A percentile compares a stretch with the other conserved stretches of the same genome.
Evolutionary conservation across 2,113 vertebrate species (phyloP).

Genomic region (Cephalophus harveyi): DNA sequence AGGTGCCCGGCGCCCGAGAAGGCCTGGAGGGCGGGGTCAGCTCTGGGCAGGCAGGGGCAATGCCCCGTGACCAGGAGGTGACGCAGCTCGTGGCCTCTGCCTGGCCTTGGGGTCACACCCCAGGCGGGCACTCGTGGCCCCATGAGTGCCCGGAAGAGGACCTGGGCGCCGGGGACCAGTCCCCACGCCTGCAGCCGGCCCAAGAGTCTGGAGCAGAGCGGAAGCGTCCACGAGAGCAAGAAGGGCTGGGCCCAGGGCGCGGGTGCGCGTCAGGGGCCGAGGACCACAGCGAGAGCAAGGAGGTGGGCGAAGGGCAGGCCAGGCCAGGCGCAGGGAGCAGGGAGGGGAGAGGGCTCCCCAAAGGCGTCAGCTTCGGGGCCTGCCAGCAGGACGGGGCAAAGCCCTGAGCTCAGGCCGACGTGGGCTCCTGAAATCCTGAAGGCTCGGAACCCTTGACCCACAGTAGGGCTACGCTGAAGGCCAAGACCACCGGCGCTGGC

Average conservation of each 20-base stretch:
- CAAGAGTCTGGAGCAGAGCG: accelerated
- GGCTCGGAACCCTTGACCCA: neutral
- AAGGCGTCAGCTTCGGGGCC: too few relatives aligned
- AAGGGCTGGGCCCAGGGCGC: neutral
- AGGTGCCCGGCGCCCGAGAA: neutral
- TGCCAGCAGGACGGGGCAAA: neutral
- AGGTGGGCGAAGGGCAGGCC: too few relatives aligned
- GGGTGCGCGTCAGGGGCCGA: accelerated
- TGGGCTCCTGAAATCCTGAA: neutral
- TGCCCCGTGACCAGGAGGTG: accelerated
- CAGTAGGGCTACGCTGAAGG: neutral
- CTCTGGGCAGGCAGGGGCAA: neutral
- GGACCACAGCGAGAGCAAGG: neutral
- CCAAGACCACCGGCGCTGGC: neutral
- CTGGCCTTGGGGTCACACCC: neutral
- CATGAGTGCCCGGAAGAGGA: neutral
- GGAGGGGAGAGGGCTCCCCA: neutral
- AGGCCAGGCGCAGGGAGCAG: neutral
- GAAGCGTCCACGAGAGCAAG: accelerated
- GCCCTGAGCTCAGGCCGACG: neutral
- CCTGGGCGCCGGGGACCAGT: too few relatives aligned
- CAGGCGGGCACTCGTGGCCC: neutral
- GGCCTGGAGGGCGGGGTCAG: neutral
- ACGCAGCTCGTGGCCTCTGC: accelerated
- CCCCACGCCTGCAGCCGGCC: accelerated